phyloP scores from a whole-genome alignment of 2,113 vertebrate genomes.

The Semicossyphus pulcher region DNA sequence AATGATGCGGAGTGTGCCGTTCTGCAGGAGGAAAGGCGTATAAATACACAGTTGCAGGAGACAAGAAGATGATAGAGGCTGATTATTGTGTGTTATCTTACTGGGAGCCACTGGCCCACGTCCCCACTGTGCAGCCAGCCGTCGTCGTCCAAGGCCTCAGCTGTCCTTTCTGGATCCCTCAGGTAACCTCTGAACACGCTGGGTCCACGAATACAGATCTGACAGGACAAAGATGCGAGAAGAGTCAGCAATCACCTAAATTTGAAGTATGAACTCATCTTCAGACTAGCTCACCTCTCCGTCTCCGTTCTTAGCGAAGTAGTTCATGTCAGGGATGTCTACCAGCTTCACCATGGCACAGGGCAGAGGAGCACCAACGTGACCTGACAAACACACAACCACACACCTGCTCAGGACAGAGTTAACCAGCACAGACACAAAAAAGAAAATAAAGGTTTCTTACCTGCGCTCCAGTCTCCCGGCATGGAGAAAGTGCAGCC shows the following conservation, averaged over 20 bases:
- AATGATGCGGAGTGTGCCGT: slow-evolving; percentile 83
- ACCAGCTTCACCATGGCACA: slow-evolving; percentile 82
- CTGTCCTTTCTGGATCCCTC: slow-evolving; percentile 78
- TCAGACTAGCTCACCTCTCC: slow-evolving; percentile 79
- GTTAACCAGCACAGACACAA: background rate
- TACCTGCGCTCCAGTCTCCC: slow-evolving; percentile 84
- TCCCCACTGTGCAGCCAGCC: slow-evolving; percentile 87
- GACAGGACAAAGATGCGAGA: background rate
- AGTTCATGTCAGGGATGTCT: slow-evolving; percentile 86
- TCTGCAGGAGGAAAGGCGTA: slow-evolving; percentile 61
- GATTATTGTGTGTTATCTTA: slow-evolving; percentile 48
- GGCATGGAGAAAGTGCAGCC: slow-evolving; percentile 87
- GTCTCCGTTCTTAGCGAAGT: slow-evolving; percentile 78
- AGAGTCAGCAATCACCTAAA: background rate
- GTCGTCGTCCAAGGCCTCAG: slow-evolving; percentile 80
- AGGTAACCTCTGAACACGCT: slow-evolving; percentile 85
- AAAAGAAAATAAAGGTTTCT: background rate
- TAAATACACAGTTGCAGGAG: background rate
- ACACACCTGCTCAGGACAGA: slow-evolving; percentile 16
- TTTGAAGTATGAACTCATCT: too few relatives aligned
- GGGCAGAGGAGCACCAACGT: slow-evolving; percentile 84
- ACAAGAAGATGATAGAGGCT: too few relatives aligned
- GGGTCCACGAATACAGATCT: slow-evolving; percentile 85
- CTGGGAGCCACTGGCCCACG: slow-evolving; percentile 85
- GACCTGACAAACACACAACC: slow-evolving; percentile 70